phyloP scores from a whole-genome alignment of 2,113 vertebrate genomes.

The Salvelinus namaycush region DNA sequence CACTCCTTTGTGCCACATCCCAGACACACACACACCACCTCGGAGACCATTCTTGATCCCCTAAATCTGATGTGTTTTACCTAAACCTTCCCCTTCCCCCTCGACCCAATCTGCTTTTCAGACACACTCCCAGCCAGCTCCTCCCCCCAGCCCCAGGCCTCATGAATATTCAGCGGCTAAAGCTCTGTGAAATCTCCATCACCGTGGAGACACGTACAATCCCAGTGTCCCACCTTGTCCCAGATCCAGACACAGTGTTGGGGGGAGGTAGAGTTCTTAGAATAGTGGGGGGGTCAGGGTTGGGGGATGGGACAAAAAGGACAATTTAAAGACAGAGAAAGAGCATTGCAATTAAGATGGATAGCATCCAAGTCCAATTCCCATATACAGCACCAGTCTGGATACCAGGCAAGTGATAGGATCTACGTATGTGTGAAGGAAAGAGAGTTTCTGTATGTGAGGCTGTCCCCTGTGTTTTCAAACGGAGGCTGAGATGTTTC shows the following conservation, averaged over 20 bases:
- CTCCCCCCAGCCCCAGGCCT: neutral
- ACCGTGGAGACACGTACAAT: neutral
- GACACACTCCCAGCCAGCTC: neutral
- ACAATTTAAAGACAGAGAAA: too few relatives aligned
- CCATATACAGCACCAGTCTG: too few relatives aligned
- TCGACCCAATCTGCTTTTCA: neutral
- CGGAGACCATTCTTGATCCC: neutral
- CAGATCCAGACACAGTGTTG: neutral
- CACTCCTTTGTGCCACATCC: neutral
- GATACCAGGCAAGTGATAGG: neutral
- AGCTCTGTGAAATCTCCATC: constrained; percentile 7
- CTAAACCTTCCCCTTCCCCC: neutral
- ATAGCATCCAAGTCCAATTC: too few relatives aligned
- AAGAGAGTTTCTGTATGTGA: neutral
- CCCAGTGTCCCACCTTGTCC: neutral
- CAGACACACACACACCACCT: constrained; percentile 6
- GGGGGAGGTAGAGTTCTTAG: neutral
- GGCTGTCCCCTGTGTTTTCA: neutral
- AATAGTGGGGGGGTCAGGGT: too few relatives aligned
- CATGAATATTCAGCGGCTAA: neutral
- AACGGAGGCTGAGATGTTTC: constrained; percentile 15
- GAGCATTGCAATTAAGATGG: too few relatives aligned
- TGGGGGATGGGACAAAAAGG: too few relatives aligned
- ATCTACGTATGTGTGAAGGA: neutral
- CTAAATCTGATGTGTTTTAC: neutral